Evolutionary conservation across 2,797 vertebrate species (phyloP).

Genomic region (Coregonus sp.): DNA sequence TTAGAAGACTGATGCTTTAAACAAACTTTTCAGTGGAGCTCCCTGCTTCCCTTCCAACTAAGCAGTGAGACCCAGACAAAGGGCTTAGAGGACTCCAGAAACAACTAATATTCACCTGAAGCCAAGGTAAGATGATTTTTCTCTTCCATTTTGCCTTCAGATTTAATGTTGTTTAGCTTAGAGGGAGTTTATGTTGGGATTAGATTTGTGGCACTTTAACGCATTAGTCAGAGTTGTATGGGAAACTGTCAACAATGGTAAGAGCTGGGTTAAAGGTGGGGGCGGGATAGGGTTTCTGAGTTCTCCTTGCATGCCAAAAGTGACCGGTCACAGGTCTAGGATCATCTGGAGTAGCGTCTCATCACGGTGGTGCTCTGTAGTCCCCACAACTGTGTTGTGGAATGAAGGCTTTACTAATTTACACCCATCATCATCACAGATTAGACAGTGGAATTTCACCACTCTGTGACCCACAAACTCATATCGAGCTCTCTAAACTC

Average conservation of each 20-base stretch:
- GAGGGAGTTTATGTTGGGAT: neutral
- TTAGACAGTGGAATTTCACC: constrained; percentile 55
- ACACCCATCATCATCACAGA: constrained; percentile 36
- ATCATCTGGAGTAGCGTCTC: neutral
- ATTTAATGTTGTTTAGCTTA: neutral
- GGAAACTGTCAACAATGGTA: constrained; percentile 3
- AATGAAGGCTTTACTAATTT: constrained; percentile 6
- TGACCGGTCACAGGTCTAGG: neutral
- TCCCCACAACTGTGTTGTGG: constrained; percentile 1
- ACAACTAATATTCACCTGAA: constrained; percentile 59
- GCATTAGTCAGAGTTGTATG: neutral
- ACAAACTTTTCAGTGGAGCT: constrained; percentile 77
- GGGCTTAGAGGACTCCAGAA: constrained; percentile 52
- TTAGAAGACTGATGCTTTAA: constrained; percentile 67
- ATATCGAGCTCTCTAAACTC: constrained; percentile 34
- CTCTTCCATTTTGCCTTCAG: constrained; percentile 15
- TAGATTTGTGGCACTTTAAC: neutral
- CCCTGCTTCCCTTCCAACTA: constrained; percentile 65
- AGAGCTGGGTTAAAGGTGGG: constrained; percentile 17
- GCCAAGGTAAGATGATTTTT: constrained; percentile 70
- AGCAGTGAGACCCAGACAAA: constrained; percentile 58
- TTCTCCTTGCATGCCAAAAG: neutral
- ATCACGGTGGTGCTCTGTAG: neutral
- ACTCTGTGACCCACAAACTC: constrained; percentile 36
- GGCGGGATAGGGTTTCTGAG: constrained; percentile 31